phyloP scores from a whole-genome alignment of 2,888 invertebrate species.

The Eubasilissa splendida region DNA sequence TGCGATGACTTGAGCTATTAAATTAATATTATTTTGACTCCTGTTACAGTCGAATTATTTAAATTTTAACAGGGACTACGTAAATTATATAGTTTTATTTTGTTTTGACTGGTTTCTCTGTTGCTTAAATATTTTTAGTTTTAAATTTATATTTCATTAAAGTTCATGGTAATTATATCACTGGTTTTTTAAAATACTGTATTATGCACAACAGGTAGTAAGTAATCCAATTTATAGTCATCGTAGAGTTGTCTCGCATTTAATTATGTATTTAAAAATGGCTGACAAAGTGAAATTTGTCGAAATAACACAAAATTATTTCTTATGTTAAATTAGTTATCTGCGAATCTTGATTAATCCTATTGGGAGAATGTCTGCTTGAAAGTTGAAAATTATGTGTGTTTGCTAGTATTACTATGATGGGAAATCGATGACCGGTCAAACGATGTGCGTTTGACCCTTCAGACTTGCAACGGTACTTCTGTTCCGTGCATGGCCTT shows the following conservation, averaged over 20 bases:
- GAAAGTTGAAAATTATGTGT: neutral
- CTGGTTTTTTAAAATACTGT: neutral
- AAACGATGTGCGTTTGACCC: neutral
- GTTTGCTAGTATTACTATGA: neutral
- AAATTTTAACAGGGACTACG: too few species aligned
- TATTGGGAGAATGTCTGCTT: neutral
- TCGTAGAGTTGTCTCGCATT: slow-evolving; percentile 5
- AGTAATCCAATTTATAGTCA: neutral
- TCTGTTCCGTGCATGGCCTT: neutral
- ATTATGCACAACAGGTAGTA: neutral
- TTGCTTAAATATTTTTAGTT: too few species aligned
- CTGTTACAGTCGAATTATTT: too few species aligned
- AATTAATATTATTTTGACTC: too few species aligned
- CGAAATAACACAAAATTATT: slow-evolving; percentile 8
- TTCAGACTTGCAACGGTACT: slow-evolving; percentile 14
- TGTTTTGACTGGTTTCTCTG: too few species aligned
- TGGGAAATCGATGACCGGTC: slow-evolving; percentile 6
- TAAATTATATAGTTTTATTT: too few species aligned
- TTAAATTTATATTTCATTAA: too few species aligned
- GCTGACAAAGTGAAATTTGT: slow-evolving; percentile 13
- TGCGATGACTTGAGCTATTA: too few species aligned
- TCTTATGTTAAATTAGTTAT: too few species aligned
- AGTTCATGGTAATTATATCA: too few species aligned
- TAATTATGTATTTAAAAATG: neutral
- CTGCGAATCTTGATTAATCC: too few species aligned